These are phyloP conservation scores for Parthenolecanium corni DNA, from an alignment of 2,888 invertebrate species.

Conservation along the genomic window DNA sequence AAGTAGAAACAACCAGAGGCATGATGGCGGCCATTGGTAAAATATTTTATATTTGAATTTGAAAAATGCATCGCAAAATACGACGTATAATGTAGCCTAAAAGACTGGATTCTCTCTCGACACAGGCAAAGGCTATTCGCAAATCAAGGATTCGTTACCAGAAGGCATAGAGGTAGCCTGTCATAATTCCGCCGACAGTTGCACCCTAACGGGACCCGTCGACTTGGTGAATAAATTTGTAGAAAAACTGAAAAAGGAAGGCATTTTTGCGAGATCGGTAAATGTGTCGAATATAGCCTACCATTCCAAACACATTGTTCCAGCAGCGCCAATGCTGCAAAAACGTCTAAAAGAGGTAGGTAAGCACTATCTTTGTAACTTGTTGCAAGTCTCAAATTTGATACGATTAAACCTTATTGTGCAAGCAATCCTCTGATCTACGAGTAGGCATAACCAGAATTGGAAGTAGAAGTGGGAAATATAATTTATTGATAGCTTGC, in stretches of 20 bases:
- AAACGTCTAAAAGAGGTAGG: conserved; percentile 39
- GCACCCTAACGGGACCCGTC: conserved; percentile 66
- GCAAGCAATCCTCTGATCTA: too few species aligned
- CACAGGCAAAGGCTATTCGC: conserved; percentile 33
- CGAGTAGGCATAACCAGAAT: too few species aligned
- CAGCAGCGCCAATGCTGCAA: conserved; percentile 41
- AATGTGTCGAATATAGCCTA: conserved; percentile 36
- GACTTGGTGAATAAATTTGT: conserved; percentile 49
- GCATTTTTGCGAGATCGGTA: conserved; percentile 35
- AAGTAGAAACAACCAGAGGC: conserved; percentile 39
- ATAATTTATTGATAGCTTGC: too few species aligned
- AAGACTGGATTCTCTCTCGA: background rate
- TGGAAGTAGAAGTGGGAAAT: too few species aligned
- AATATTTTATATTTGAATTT: background rate
- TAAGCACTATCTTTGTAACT: background rate
- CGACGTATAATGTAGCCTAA: background rate
- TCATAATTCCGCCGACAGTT: conserved; percentile 64
- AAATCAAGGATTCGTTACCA: conserved; percentile 35
- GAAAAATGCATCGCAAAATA: background rate
- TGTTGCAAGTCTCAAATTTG: background rate
- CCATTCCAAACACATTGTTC: conserved; percentile 38
- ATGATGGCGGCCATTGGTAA: conserved; percentile 47
- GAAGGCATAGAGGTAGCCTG: conserved; percentile 63
- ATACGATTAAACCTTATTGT: background rate
- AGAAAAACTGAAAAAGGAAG: conserved; percentile 40